Evolutionary conservation across 2,113 vertebrate genomes (phyloP).

Genomic region (Rana temporaria): DNA sequence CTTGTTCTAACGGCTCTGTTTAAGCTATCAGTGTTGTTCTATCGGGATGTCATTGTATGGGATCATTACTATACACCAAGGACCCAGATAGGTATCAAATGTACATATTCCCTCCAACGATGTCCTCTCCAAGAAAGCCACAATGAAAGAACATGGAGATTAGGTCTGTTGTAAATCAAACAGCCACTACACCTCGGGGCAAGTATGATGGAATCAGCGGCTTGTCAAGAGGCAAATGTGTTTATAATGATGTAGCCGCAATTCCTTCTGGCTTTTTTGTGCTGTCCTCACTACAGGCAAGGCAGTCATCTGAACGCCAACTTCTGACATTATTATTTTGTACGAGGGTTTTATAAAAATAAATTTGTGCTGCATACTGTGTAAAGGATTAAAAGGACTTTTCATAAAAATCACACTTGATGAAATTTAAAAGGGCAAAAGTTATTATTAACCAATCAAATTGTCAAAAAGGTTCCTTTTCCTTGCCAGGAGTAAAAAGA

Average conservation of each 20-base stretch:
- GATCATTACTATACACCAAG: conserved; percentile 22
- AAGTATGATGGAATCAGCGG: neutral
- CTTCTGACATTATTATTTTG: neutral
- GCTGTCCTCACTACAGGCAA: neutral
- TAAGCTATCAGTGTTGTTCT: neutral
- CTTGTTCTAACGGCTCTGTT: conserved; percentile 17
- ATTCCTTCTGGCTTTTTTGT: neutral
- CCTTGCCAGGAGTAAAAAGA: too few species aligned
- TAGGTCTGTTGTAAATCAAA: conserved; percentile 23
- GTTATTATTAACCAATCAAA: too few species aligned
- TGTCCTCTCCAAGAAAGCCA: conserved; percentile 9
- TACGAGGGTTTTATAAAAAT: neutral
- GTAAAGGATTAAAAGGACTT: too few species aligned
- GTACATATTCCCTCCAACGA: conserved; percentile 6
- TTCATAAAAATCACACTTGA: too few species aligned
- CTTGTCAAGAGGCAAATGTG: conserved; percentile 1
- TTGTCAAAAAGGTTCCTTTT: too few species aligned
- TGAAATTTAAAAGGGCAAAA: too few species aligned
- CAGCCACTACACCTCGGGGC: neutral
- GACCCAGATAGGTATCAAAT: conserved; percentile 13
- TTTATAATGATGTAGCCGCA: conserved; percentile 4
- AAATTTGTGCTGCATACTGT: neutral
- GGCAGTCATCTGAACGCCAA: neutral
- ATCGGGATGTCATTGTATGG: conserved; percentile 6
- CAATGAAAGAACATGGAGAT: conserved; percentile 15